Evolutionary conservation across 1,140 invertebrate species (phyloP), one percentile per base, ranked within the genome.

Genomic region (Drosophila navojoa): DNA sequence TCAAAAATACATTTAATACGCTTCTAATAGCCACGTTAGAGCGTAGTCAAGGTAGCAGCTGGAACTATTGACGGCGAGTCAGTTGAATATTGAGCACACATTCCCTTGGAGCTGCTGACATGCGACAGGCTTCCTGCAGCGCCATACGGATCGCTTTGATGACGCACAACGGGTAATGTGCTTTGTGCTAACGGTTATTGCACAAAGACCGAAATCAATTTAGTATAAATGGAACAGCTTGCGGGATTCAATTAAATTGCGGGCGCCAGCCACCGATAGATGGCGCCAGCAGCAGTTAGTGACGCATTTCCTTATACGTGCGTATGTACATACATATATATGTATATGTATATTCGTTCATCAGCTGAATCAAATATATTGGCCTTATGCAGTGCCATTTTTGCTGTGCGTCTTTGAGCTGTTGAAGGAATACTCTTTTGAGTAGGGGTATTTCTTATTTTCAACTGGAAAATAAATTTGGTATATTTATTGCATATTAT

Each of bases 191-290:
- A 2, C 29, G 53, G 15, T 49, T 32, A 49, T 38, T 49, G 54
- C 54, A 67, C 49, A 59, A 35, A 16, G 66, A 29, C 62, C 13
- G 25, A 66, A 66, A 68, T 68, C 38, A 60, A 61, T 53, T 47
- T 69, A 25, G 60, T 45, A 53, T 69, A 38, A 54, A 54, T 27
- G 35, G 59, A 62, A 70, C 50, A 62, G 59, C 59, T 70, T 55
- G 58, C 45, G 59, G 52, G 58, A 70, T 40, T 70, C 42, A 70
- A 70, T 70, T 70, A 70, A 70, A 62, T 53, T 47, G 54, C 32
- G 22, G 45, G 11, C 55, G 44, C 42, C 57, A 59, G n/a, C 44
- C 10, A 16, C 32, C 42, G 15, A 15, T 59, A 32, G 44, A 59
- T 59, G 57, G 42, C 42, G 40, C 57, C 57, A 35, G 6, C 44